Percentiles rank a stretch among this genome's conserved stretches.
These are phyloP conservation scores for Leptinotarsa haldemani DNA, from an alignment of 2,888 invertebrate genomes.

Conservation along the genomic window DNA sequence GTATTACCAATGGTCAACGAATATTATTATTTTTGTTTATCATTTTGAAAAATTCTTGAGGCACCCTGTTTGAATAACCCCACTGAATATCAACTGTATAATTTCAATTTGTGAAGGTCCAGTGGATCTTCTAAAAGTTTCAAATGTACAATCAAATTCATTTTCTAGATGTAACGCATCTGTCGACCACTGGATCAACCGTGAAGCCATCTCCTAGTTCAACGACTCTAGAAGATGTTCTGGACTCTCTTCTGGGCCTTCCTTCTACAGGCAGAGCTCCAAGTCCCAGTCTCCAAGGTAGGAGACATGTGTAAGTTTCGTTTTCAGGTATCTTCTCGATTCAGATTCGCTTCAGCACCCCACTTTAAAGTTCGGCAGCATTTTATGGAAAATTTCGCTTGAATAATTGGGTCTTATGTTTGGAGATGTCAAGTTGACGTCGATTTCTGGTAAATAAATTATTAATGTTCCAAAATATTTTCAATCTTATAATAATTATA, in stretches of 20 bases:
- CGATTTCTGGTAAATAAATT: too few relatives aligned
- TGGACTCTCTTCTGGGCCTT: constrained; percentile 91
- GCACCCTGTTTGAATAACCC: background rate
- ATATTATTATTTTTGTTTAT: too few relatives aligned
- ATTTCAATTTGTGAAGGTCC: constrained; percentile 63
- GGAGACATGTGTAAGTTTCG: constrained; percentile 84
- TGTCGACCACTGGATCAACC: constrained; percentile 66
- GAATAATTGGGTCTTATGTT: too few relatives aligned
- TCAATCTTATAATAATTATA: too few relatives aligned
- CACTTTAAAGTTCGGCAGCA: too few relatives aligned
- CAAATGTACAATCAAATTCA: constrained; percentile 44
- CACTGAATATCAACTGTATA: constrained; percentile 30
- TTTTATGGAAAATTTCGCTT: too few relatives aligned
- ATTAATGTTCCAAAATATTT: too few relatives aligned
- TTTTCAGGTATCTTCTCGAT: constrained; percentile 62
- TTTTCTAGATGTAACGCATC: constrained; percentile 57
- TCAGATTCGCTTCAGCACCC: constrained; percentile 6
- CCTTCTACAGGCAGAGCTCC: constrained; percentile 83
- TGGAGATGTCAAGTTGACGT: too few relatives aligned
- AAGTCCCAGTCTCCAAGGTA: constrained; percentile 77
- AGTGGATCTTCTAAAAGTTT: background rate
- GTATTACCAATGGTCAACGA: too few relatives aligned
- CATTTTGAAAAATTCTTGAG: too few relatives aligned
- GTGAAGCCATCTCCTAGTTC: constrained; percentile 81
- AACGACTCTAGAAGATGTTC: constrained; percentile 92